phyloP scores from a whole-genome alignment of 1,140 invertebrate species.

The Tetramorium simillimum region DNA sequence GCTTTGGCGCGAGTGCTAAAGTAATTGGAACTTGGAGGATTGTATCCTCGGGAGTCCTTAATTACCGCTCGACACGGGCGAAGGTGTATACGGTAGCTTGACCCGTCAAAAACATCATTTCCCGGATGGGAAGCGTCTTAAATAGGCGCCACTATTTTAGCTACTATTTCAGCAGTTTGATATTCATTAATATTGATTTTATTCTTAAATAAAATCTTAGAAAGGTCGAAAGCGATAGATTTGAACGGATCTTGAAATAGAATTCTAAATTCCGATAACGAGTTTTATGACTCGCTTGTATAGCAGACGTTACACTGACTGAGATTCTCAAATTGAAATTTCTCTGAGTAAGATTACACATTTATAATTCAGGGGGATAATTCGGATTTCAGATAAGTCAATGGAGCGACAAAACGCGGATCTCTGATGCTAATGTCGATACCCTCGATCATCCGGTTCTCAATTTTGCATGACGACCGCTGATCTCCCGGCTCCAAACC shows the following conservation, averaged over 20 bases:
- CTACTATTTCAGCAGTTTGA: background rate
- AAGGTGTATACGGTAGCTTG: conserved; percentile 68
- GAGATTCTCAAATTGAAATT: background rate
- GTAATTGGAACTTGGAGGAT: conserved; percentile 61
- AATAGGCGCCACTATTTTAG: background rate
- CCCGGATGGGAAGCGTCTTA: background rate
- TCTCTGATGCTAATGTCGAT: background rate
- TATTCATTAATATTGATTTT: conserved; percentile 18
- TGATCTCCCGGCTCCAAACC: background rate
- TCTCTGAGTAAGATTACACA: background rate
- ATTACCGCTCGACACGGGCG: conserved; percentile 62
- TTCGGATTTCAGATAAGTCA: background rate
- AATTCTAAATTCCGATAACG: background rate
- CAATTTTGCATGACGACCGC: conserved; percentile 36
- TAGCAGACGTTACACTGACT: background rate
- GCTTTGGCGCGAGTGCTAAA: conserved; percentile 57
- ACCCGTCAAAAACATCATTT: conserved; percentile 65
- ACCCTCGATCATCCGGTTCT: conserved; percentile 15
- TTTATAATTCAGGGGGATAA: conserved; percentile 30
- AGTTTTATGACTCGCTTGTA: background rate
- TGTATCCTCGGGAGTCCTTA: conserved; percentile 66
- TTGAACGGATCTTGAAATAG: background rate
- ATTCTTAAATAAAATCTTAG: background rate
- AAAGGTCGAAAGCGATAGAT: background rate
- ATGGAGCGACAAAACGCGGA: background rate